Base-by-base conservation (phyloP, 2,888 invertebrate species). In the Lordiphosa andalusiaca region DNA sequence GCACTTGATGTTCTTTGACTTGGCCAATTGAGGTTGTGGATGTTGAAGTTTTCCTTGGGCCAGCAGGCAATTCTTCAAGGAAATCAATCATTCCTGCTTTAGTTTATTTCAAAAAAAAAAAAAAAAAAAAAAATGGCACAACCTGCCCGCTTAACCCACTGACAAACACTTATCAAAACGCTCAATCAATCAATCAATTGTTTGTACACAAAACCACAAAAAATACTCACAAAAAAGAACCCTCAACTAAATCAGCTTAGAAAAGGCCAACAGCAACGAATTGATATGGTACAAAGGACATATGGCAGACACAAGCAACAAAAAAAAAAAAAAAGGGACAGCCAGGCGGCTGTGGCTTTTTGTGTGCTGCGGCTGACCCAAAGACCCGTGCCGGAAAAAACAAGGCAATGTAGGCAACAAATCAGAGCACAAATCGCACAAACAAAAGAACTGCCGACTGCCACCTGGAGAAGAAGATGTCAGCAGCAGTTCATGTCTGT, bases 361-460 rank as follows among this genome's bases (percentile, higher is more conserved):
- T 47, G 25, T 46, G 21, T 23, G 23, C 30, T 33, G 44, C n/a
- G 36, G 57, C 66, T 83, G 77, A 83, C 74, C 71, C 71, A 73
- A 67, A 70, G 75, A 81, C 69, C 83, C 66, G 36, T 46, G 53
- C 74, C 75, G 67, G 60, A 67, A 73, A 71, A 68, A 69, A 69
- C 54, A 67, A 76, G 72, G 54, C 71, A 67, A 82, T 77, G 82
- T 69, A 65, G 67, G 56, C 64, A 78, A 81, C 85, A 83, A 83
- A 85, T 83, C 84, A 85, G 63, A 56, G 70, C 84, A 44, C 44
- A 80, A 83, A 85, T 82, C 84, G 81, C 63, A 67, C 67, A 59
- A 61, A 74, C 77, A 81, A 71, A 64, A 41, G 21, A 48, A 25
- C 36, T 21, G 38, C 25, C 16, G 7, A 21, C 37, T 7, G n/a